phyloP scores from a whole-genome alignment of 2,888 invertebrate genomes.

The Helicoverpa assulta region DNA sequence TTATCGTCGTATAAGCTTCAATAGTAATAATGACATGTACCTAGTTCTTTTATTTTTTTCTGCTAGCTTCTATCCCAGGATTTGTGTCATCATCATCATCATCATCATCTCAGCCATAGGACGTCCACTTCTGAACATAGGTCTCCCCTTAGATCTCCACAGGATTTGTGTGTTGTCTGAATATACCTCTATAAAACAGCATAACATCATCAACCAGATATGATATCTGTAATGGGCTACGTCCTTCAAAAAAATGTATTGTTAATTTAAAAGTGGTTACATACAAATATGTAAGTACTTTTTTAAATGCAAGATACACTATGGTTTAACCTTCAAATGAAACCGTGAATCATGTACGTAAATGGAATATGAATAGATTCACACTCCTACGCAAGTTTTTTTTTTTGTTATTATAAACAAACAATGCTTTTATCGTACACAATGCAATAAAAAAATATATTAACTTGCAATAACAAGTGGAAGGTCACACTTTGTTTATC shows the following conservation, averaged over 20 bases:
- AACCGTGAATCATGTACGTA: constrained; percentile 13
- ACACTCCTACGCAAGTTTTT: constrained; percentile 21
- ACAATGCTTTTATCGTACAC: constrained; percentile 35
- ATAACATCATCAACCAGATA: too few species aligned
- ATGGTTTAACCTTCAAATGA: constrained; percentile 13
- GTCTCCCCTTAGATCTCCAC: too few species aligned
- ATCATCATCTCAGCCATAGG: too few species aligned
- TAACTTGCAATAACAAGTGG: constrained; percentile 49
- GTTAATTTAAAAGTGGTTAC: not conserved
- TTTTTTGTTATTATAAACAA: constrained; percentile 17
- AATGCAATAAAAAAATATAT: constrained; percentile 40
- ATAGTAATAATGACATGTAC: constrained; percentile 9
- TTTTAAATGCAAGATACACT: not conserved
- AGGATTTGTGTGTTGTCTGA: too few species aligned
- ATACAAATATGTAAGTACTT: not conserved
- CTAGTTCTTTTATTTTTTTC: constrained; percentile 5
- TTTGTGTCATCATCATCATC: too few species aligned
- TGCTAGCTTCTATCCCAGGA: too few species aligned
- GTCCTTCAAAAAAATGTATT: too few species aligned
- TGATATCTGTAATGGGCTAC: too few species aligned
- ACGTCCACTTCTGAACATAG: too few species aligned
- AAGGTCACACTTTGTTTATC: constrained; percentile 54
- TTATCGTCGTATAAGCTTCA: constrained; percentile 55
- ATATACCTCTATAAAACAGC: too few species aligned
- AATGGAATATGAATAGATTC: constrained; percentile 28